A percentile compares a stretch with the other conserved stretches of the same genome.
These are phyloP conservation scores for Reinhardtius hippoglossoides DNA, from an alignment of 2,113 vertebrate genomes.

Conservation along the genomic window DNA sequence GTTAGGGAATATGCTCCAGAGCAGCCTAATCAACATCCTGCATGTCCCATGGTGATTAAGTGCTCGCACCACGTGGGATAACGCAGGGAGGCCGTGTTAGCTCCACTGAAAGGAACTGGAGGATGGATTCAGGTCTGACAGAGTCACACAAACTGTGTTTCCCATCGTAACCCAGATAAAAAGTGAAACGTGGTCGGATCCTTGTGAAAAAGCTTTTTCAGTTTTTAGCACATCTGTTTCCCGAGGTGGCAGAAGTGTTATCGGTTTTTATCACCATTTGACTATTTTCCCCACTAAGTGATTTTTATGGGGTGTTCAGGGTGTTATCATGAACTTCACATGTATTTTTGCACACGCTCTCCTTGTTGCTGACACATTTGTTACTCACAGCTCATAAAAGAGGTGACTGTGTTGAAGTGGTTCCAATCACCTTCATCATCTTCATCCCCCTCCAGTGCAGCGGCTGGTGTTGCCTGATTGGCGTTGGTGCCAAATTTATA, in stretches of 20 bases:
- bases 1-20: constrained; percentile 32
- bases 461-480: no score
- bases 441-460: background rate
- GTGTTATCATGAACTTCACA: background rate
- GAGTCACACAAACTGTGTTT: no score
- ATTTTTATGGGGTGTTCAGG: background rate
- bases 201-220: no score
- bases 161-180: background rate
- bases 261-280: background rate
- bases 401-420: background rate
- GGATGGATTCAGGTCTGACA: constrained; percentile 21
- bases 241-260: no score
- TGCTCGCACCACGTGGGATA: background rate
- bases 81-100: constrained; percentile 7
- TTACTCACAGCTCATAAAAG: background rate
- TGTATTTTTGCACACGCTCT: background rate
- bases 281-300: background rate
- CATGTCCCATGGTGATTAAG: constrained; percentile 22
- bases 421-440: constrained; percentile 27
- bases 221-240: no score
- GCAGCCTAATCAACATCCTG: constrained; percentile 30
- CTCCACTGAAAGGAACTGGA: background rate
- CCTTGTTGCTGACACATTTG: background rate
- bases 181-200: background rate
- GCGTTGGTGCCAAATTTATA: constrained; percentile 31